phyloP scores from a whole-genome alignment of 35 echinoderm and acorn worm genomes.

The Lytechinus pictus region DNA sequence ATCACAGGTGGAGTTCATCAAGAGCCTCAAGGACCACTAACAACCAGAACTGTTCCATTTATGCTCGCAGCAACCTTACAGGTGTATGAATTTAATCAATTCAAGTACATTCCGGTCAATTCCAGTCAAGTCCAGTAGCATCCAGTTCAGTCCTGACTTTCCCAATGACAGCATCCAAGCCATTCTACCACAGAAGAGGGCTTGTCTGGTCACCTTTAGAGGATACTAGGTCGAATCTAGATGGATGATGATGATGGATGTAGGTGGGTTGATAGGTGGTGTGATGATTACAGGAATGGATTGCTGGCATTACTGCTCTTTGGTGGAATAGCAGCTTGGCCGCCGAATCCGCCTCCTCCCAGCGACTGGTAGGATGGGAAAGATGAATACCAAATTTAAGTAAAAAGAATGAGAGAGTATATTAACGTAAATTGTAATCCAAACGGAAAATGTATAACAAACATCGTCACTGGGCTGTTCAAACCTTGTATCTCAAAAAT shows the following conservation, averaged over 20 bases:
- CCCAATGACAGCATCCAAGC: not conserved
- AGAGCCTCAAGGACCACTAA: not conserved
- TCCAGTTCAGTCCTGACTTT: not conserved
- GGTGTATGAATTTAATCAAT: not conserved
- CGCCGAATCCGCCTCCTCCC: not conserved
- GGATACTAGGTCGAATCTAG: not conserved
- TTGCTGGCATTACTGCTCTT: constrained; percentile 48
- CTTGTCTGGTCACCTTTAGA: not conserved
- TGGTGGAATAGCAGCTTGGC: constrained; percentile 39
- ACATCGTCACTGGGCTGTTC: too few relatives aligned
- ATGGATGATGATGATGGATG: not conserved
- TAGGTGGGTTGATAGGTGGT: not conserved
- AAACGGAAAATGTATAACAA: too few relatives aligned
- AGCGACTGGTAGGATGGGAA: not conserved
- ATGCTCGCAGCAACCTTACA: too few relatives aligned
- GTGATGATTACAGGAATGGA: constrained; percentile 24
- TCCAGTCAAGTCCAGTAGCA: not conserved
- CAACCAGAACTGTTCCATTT: not conserved
- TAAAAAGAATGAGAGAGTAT: too few relatives aligned
- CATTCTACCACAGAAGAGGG: not conserved
- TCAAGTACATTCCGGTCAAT: not conserved
- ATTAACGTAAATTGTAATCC: too few relatives aligned
- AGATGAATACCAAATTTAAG: not conserved
- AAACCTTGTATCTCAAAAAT: too few relatives aligned
- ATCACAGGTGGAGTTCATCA: not conserved